A percentile compares a stretch with the other conserved stretches of the same genome.
These are phyloP conservation scores for Odocoileus hemionus DNA, from an alignment of 2,113 vertebrate genomes.

Conservation along the genomic window DNA sequence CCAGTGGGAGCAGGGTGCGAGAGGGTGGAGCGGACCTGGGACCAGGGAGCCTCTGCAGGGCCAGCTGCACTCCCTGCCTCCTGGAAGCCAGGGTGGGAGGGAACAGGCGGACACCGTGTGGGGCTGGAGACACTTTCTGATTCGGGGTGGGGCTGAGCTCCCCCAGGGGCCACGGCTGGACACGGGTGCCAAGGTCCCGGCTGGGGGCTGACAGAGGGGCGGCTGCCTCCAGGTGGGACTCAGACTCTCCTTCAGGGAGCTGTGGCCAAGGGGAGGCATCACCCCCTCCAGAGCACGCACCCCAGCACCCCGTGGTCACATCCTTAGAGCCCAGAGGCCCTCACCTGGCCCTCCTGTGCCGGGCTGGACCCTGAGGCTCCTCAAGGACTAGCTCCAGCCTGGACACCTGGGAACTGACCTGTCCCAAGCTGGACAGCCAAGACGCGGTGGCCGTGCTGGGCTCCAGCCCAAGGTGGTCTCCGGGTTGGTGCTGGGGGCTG, in stretches of 20 bases:
- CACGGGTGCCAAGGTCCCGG: neutral
- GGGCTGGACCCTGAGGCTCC: neutral
- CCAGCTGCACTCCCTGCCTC: too few species aligned
- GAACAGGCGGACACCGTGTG: too few species aligned
- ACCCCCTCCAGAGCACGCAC: neutral
- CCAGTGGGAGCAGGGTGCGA: neutral
- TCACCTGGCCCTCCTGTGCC: neutral
- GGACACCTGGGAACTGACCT: slow-evolving; percentile 8
- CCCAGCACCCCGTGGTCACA: neutral
- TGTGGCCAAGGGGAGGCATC: neutral
- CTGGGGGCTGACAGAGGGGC: neutral
- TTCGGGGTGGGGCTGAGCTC: accelerated
- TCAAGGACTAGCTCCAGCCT: neutral
- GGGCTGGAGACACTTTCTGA: neutral
- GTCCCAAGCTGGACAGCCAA: neutral
- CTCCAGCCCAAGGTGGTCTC: neutral
- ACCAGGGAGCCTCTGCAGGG: accelerated
- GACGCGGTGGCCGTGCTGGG: neutral
- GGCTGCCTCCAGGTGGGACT: too few species aligned
- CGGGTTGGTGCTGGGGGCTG: neutral
- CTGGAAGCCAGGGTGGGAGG: neutral
- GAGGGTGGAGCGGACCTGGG: neutral
- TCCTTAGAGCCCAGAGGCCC: neutral
- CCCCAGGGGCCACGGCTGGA: neutral
- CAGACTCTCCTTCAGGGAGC: neutral